phyloP scores from a whole-genome alignment of 1,140 invertebrate species.

The Mycetomoellerius zeteki region DNA sequence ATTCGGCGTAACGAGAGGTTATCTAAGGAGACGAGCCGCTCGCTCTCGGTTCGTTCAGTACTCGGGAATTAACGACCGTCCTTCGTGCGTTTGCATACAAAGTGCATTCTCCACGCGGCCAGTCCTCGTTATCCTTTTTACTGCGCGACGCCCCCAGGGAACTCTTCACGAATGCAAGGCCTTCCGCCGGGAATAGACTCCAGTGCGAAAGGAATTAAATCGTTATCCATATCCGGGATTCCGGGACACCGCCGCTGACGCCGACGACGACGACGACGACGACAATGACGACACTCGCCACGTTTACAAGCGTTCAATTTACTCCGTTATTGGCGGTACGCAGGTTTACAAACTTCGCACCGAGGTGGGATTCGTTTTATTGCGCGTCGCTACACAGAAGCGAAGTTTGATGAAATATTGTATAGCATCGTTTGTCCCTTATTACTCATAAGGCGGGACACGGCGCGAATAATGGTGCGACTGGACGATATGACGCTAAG shows the following conservation, averaged over 20 bases:
- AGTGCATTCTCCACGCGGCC: constrained; percentile 67
- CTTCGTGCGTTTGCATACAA: constrained; percentile 74
- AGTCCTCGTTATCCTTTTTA: constrained; percentile 71
- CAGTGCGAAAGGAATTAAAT: constrained; percentile 60
- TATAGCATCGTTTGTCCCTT: constrained; percentile 45
- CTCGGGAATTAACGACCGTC: constrained; percentile 66
- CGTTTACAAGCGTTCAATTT: constrained; percentile 45
- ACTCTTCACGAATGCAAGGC: constrained; percentile 45
- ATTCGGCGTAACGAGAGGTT: constrained; percentile 60
- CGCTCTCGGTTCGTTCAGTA: constrained; percentile 56
- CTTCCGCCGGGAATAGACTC: constrained; percentile 59
- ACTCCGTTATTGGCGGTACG: constrained; percentile 22
- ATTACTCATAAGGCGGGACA: constrained; percentile 27
- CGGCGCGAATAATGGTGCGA: constrained; percentile 30
- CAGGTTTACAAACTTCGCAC: constrained; percentile 25
- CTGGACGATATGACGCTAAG: constrained; percentile 27
- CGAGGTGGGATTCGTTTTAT: constrained; percentile 47
- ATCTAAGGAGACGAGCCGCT: constrained; percentile 59
- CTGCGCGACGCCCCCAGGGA: constrained; percentile 32
- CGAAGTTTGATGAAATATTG: constrained; percentile 53
- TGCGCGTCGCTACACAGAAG: background rate
- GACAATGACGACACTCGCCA: background rate
- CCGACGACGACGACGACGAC: constrained; percentile 23
- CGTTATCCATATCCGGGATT: constrained; percentile 56
- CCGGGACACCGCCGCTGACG: constrained; percentile 28